These are phyloP conservation scores for Stenodera caucasica DNA, from an alignment of 2,888 invertebrate genomes.

Conservation along the genomic window DNA sequence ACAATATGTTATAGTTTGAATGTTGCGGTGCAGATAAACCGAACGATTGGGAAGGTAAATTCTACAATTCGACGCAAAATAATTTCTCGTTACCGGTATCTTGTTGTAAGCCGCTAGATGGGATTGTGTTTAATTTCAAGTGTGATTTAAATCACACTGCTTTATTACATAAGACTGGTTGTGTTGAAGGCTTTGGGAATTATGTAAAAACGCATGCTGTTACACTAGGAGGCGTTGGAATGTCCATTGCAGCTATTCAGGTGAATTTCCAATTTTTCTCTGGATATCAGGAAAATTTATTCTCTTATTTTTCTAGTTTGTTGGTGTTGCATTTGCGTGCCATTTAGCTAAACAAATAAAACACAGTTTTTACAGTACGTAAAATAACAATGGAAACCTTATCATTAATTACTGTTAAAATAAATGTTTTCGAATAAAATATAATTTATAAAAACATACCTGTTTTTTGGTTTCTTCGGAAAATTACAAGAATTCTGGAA, in stretches of 20 bases:
- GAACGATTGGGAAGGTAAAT: conserved; percentile 61
- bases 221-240: conserved; percentile 77
- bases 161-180: conserved; percentile 63
- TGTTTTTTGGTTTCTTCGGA: too few species aligned
- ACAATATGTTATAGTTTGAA: conserved; percentile 61
- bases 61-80: conserved; percentile 1
- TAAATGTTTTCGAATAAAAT: neutral
- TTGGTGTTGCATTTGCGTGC: conserved; percentile 89
- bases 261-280: conserved; percentile 56
- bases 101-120: conserved; percentile 63
- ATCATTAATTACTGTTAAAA: neutral
- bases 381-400: conserved; percentile 13
- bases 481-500: too few species aligned
- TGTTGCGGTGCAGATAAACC: conserved; percentile 73
- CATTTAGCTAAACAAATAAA: conserved; percentile 77
- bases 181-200: conserved; percentile 64
- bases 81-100: conserved; percentile 61
- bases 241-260: conserved; percentile 84
- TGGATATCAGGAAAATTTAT: neutral
- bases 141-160: conserved; percentile 40
- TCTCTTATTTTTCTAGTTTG: conserved; percentile 62
- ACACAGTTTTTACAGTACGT: conserved; percentile 43
- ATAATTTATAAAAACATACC: too few species aligned
- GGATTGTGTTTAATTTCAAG: conserved; percentile 56
- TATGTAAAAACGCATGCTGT: conserved; percentile 72